A percentile compares a stretch with the other conserved stretches of the same genome.
Conservation (phyloP, 1,140 invertebrate genomes). For the Drosophila lowei region DNA sequence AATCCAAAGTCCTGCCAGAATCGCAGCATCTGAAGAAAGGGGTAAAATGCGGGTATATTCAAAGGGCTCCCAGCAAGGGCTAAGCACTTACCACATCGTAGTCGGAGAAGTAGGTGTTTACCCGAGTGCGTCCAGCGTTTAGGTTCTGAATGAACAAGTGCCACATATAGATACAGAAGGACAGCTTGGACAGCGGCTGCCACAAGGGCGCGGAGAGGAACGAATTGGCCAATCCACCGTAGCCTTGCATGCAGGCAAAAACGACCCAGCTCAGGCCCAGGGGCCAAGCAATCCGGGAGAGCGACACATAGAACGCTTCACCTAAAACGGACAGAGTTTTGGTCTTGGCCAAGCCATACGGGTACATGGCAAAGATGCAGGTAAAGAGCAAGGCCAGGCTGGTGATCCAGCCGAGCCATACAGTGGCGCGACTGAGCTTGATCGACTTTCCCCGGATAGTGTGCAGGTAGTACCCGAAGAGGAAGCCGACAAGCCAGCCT, state of each 20-base stretch:
- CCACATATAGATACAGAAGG: conserved; percentile 84
- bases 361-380: conserved; percentile 73
- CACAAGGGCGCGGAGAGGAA: conserved; percentile 83
- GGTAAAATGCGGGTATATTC: not conserved
- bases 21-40: conserved; percentile 26
- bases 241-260: conserved; percentile 86
- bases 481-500: conserved; percentile 68
- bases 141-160: conserved; percentile 78
- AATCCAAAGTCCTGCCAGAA: conserved; percentile 63
- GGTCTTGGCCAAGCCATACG: conserved; percentile 63
- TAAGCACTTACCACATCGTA: conserved; percentile 55
- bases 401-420: conserved; percentile 61
- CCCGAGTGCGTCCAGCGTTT: conserved; percentile 47
- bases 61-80: too few relatives aligned
- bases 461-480: conserved; percentile 70
- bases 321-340: conserved; percentile 61
- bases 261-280: conserved; percentile 87
- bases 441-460: conserved; percentile 41
- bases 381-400: conserved; percentile 62
- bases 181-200: conserved; percentile 83
- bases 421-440: conserved; percentile 24
- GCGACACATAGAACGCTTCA: conserved; percentile 86
- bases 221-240: conserved; percentile 85
- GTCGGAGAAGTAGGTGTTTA: conserved; percentile 54
- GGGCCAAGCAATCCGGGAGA: conserved; percentile 86